phyloP scores from a whole-genome alignment of 2,113 vertebrate species.

The Megatriorchis doriae region DNA sequence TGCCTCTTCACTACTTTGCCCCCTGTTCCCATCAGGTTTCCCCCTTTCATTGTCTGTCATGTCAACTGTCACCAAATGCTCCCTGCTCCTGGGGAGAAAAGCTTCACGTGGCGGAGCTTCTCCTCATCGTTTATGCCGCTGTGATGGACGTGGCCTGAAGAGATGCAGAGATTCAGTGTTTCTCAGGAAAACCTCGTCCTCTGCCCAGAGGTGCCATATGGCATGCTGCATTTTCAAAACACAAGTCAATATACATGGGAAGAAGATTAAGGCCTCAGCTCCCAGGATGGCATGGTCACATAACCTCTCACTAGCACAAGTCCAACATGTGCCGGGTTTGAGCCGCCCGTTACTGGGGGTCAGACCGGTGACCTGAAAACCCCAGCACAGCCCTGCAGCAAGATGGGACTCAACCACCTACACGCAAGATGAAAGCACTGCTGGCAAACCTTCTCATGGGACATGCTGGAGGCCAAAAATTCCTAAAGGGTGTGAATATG shows the following conservation, averaged over 20 bases:
- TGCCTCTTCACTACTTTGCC: background rate
- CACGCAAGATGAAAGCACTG: rapidly evolving
- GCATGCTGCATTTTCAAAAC: background rate
- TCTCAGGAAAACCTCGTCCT: background rate
- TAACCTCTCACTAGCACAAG: background rate
- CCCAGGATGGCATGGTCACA: rapidly evolving
- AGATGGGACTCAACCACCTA: background rate
- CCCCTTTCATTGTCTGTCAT: background rate
- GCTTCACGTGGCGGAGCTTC: background rate
- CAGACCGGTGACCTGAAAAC: rapidly evolving
- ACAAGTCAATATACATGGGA: rapidly evolving
- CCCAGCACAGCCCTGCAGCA: rapidly evolving
- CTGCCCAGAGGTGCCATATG: background rate
- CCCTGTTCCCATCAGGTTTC: background rate
- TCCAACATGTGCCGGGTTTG: rapidly evolving
- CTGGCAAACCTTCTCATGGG: background rate
- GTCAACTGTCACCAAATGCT: background rate
- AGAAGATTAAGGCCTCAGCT: background rate
- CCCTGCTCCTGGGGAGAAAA: background rate
- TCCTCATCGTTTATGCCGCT: rapidly evolving
- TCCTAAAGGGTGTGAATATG: background rate
- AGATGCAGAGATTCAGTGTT: rapidly evolving
- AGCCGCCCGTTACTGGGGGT: background rate
- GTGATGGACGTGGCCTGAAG: background rate
- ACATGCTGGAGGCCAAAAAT: background rate